These are phyloP conservation scores for Ammodytes marinus DNA, from an alignment of 2,113 vertebrate species.

Conservation along the genomic window DNA sequence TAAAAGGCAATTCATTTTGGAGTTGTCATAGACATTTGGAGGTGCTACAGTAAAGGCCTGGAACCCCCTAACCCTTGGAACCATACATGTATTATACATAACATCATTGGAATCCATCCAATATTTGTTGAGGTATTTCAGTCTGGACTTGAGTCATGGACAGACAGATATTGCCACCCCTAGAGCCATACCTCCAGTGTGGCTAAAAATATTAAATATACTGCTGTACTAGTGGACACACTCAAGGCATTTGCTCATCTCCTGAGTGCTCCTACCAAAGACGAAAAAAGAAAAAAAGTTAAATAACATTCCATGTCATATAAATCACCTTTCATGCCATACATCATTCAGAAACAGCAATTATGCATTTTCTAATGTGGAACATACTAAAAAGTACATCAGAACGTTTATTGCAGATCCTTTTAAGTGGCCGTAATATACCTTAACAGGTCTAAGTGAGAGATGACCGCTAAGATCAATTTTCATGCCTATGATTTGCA, in stretches of 20 bases:
- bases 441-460: constrained; percentile 14
- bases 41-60: background rate
- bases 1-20: background rate
- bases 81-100: background rate
- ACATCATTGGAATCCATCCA: background rate
- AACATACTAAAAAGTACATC: constrained; percentile 29
- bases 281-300: constrained; percentile 2
- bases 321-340: constrained; percentile 25
- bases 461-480: constrained; percentile 54
- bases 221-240: background rate
- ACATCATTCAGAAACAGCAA: constrained; percentile 10
- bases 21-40: background rate
- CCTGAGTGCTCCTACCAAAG: background rate
- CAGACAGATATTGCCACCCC: background rate
- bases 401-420: constrained; percentile 30
- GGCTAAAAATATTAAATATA: background rate
- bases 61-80: background rate
- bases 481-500: constrained; percentile 67
- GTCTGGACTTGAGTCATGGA: background rate
- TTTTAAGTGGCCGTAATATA: constrained; percentile 55
- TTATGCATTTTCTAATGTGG: constrained; percentile 39
- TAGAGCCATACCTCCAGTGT: too few relatives aligned
- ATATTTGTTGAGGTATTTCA: background rate
- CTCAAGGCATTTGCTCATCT: background rate
- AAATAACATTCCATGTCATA: constrained; percentile 42